Base-by-base conservation (phyloP, 2,888 invertebrate genomes). In the Brenthis hecate region DNA sequence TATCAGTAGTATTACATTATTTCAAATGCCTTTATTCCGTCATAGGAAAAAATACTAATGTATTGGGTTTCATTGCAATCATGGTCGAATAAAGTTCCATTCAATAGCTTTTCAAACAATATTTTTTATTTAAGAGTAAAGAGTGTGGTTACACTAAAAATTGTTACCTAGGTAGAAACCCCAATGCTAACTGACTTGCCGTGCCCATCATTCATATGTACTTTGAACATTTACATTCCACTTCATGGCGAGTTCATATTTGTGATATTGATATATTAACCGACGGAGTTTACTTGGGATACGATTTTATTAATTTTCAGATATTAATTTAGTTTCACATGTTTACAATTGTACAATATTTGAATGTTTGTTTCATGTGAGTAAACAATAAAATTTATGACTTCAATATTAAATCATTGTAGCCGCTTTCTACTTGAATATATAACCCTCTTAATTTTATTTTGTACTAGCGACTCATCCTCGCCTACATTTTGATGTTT, bases 161-260 rank as follows among this genome's bases (percentile, higher is more conserved):
- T 51, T 51, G 16, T 51, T 61, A 61, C 57, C 57, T 58, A 61
- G 13, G 13, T 61, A 56, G 28, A 48, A 61, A 58, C 47, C 47
- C 14, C 43, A 58, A 53, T 19, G 50, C 60, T 51, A 16, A 61
- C 50, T 58, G 53, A 66, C 53, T 66, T 16, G 48, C 54, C 48
- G 32, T 54, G 48, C 28, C 28, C 60, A 66, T 66, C 48, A 60
- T 54, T 60, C 60, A 43, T 60, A 48, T 60, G 43, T 66, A 53
- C 66, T 66, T 54, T 53, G 54, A 66, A 54, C 51, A 61, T 56
- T 56, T 56, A 48, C 48, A 56, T 23, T 32, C 19, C 56, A 55
- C 55, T 55, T 64, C 55, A 43, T 43, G 8, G 43, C 16, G n/a
- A 57, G 36, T 47, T 65, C 50, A 54, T 58, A 58, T 47, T 66